Evolutionary conservation across 2,888 invertebrate genomes (phyloP).

Genomic region (Aromia moschata): DNA sequence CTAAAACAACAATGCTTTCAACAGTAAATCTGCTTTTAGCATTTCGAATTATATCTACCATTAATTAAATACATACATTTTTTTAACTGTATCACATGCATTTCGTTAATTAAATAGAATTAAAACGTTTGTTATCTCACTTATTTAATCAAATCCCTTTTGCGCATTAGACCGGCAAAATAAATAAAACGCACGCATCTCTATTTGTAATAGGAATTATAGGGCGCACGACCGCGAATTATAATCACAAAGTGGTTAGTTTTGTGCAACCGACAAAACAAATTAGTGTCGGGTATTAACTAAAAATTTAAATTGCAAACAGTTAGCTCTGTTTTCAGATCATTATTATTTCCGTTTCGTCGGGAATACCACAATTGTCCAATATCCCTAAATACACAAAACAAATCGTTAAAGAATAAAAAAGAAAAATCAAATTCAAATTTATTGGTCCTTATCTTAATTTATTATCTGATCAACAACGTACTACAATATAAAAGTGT

Average conservation of each 20-base stretch:
- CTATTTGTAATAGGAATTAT: constrained; percentile 31
- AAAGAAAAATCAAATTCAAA: no score
- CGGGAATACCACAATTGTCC: no score
- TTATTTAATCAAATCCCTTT: constrained; percentile 33
- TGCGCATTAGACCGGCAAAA: constrained; percentile 23
- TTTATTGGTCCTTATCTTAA: no score
- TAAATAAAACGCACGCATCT: constrained; percentile 28
- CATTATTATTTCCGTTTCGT: constrained; percentile 18
- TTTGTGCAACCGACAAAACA: constrained; percentile 35
- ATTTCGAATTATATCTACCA: constrained; percentile 4
- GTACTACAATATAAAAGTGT: no score
- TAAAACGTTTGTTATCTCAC: constrained; percentile 34
- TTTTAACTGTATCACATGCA: constrained; percentile 9
- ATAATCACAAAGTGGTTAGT: constrained; percentile 38
- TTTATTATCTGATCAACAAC: no score
- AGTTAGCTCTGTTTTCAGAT: constrained; percentile 15
- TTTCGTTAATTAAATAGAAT: constrained; percentile 33
- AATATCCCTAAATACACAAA: no score
- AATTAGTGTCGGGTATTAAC: constrained; percentile 35
- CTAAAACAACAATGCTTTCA: constrained; percentile 9
- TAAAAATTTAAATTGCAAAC: constrained; percentile 32
- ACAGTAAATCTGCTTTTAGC: constrained; percentile 17
- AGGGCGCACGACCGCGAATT: constrained; percentile 33
- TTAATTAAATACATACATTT: constrained; percentile 20
- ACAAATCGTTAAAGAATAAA: no score